Conservation (phyloP, 1,140 invertebrate species). For the Musca vetustissima region DNA sequence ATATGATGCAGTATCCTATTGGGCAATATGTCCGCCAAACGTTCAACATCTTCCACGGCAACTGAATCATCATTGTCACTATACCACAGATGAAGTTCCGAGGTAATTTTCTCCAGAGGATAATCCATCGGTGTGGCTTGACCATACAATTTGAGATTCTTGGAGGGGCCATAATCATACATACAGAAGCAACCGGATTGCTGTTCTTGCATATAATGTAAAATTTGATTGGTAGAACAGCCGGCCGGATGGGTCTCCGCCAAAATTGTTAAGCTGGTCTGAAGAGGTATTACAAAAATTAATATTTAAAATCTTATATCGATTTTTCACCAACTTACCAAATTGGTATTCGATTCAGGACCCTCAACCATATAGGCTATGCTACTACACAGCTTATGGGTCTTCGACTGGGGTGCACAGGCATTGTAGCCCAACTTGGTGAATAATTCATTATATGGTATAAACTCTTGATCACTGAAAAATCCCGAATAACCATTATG, state of each 20-base stretch:
- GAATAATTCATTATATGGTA: conserved; percentile 40
- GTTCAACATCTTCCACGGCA: conserved; percentile 63
- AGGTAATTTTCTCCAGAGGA: conserved; percentile 61
- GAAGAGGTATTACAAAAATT: not conserved
- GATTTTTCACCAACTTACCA: not conserved
- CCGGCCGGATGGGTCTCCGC: conserved; percentile 57
- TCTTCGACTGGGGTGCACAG: conserved; percentile 55
- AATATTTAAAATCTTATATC: not conserved
- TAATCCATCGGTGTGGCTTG: conserved; percentile 59
- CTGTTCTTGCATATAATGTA: conserved; percentile 58
- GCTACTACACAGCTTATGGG: conserved; percentile 42
- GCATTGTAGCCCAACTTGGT: conserved; percentile 44
- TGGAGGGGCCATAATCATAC: conserved; percentile 55
- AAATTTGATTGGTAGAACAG: conserved; percentile 57
- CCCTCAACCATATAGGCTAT: conserved; percentile 16
- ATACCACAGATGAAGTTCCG: conserved; percentile 64
- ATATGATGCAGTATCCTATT: conserved; percentile 58
- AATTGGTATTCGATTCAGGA: not conserved
- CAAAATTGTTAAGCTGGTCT: conserved; percentile 49
- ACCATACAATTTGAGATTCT: conserved; percentile 59
- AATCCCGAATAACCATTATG: conserved; percentile 50
- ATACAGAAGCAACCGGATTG: conserved; percentile 44
- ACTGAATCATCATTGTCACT: conserved; percentile 62
- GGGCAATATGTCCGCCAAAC: conserved; percentile 48
- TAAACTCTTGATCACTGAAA: conserved; percentile 53